A percentile compares a stretch with the other conserved stretches of the same genome.
Evolutionary conservation across 2,888 invertebrate species (phyloP).

Genomic region (Phoenoteleia sp.): DNA sequence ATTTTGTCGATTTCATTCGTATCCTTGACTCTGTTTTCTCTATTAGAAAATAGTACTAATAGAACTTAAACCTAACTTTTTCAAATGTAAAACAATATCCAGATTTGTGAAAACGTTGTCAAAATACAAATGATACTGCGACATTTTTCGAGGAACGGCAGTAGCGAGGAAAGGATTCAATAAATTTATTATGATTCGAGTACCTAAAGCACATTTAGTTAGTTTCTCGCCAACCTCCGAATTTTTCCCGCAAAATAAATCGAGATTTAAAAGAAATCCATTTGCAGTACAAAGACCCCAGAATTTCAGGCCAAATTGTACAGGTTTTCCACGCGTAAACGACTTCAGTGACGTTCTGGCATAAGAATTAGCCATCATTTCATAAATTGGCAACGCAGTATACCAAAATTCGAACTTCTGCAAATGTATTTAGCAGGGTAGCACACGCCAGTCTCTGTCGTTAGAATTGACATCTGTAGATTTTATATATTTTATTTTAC

Average conservation of each 20-base stretch:
- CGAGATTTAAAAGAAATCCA: conserved; percentile 66
- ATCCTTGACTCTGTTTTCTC: conserved; percentile 61
- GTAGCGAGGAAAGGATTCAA: conserved; percentile 52
- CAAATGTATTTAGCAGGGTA: conserved; percentile 50
- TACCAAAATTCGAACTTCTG: conserved; percentile 48
- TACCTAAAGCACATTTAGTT: conserved; percentile 63
- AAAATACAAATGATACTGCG: conserved; percentile 64
- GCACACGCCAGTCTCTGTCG: conserved; percentile 60
- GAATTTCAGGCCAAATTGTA: conserved; percentile 70
- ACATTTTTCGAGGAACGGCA: conserved; percentile 36
- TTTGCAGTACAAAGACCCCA: conserved; percentile 65
- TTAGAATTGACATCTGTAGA: conserved; percentile 37
- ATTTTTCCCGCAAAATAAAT: conserved; percentile 71
- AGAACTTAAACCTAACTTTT: conserved; percentile 52
- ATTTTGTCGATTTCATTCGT: conserved; percentile 67
- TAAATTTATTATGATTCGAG: conserved; percentile 70
- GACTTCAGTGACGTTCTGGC: conserved; percentile 63
- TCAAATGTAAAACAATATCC: conserved; percentile 68
- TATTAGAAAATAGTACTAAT: conserved; percentile 64
- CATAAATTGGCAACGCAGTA: conserved; percentile 64
- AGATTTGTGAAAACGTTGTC: conserved; percentile 66
- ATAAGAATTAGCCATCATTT: conserved; percentile 70
- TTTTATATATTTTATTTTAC: conserved; percentile 63
- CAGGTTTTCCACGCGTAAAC: conserved; percentile 70
- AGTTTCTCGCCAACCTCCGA: conserved; percentile 45